Percentiles rank a stretch among this genome's conserved stretches.
phyloP scores from a whole-genome alignment of 53 echinoderm and acorn worm genomes.

The Temnopleurus reevesii region DNA sequence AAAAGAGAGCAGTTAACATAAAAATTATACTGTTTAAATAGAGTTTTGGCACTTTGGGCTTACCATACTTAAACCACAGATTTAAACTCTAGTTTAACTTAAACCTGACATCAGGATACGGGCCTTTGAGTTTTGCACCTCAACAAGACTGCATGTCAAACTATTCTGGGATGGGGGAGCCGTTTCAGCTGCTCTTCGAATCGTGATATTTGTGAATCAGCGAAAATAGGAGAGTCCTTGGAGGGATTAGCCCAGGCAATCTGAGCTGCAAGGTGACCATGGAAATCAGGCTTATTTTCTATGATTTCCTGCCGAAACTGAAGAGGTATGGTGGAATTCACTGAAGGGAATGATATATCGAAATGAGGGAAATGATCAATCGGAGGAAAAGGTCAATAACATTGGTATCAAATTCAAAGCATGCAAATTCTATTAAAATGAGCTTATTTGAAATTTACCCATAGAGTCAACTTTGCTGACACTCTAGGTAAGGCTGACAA shows the following conservation, averaged over 20 bases:
- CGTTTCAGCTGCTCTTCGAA: neutral
- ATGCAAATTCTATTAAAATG: neutral
- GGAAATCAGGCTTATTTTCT: neutral
- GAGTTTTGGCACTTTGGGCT: neutral
- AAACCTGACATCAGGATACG: neutral
- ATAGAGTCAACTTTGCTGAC: no score
- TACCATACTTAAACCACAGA: neutral
- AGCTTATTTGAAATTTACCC: neutral
- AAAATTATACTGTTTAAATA: no score
- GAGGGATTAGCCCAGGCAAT: conserved; percentile 1
- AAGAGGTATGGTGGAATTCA: neutral
- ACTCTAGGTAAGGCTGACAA: no score
- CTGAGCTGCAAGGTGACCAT: neutral
- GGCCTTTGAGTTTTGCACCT: neutral
- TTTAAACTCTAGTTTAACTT: neutral
- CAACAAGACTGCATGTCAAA: neutral
- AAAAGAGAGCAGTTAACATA: no score
- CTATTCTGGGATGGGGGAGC: neutral
- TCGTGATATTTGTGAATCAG: conserved; percentile 12
- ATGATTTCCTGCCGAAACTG: conserved; percentile 12
- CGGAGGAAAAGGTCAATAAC: neutral
- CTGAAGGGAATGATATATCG: neutral
- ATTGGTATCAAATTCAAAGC: neutral
- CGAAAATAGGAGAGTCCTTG: neutral
- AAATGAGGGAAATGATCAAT: neutral